These are phyloP conservation scores for Caenorhabditis angaria DNA, from an alignment of 2,888 invertebrate genomes.

Conservation along the genomic window DNA sequence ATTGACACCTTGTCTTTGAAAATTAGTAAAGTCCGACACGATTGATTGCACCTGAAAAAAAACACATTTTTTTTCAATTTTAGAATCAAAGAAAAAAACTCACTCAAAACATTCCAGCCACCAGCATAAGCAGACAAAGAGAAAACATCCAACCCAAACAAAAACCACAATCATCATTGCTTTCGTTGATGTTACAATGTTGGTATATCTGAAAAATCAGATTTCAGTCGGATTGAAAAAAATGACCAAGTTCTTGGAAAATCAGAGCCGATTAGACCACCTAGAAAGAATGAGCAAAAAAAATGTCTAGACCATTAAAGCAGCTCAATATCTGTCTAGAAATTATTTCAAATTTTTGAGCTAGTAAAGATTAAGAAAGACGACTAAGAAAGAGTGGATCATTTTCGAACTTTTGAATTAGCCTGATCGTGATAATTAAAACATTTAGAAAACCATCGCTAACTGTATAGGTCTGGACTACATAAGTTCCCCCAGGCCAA, in stretches of 20 bases:
- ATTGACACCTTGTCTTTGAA: slow-evolving; percentile 45
- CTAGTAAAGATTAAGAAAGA: too few relatives aligned
- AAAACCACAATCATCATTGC: slow-evolving; percentile 55
- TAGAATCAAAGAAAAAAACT: slow-evolving; percentile 2
- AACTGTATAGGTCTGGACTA: too few relatives aligned
- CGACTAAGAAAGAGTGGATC: too few relatives aligned
- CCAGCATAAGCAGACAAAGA: slow-evolving; percentile 66
- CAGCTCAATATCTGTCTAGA: neutral
- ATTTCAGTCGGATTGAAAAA: too few relatives aligned
- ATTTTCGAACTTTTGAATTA: too few relatives aligned
- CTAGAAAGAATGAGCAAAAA: too few relatives aligned
- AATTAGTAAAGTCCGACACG: slow-evolving; percentile 42
- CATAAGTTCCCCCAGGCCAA: too few relatives aligned
- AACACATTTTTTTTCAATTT: neutral
- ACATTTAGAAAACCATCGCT: too few relatives aligned
- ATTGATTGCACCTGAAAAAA: slow-evolving; percentile 47
- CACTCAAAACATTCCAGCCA: slow-evolving; percentile 47
- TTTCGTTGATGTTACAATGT: slow-evolving; percentile 60
- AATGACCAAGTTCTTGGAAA: neutral
- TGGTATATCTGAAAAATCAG: slow-evolving; percentile 59
- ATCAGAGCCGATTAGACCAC: too few relatives aligned
- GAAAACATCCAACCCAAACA: slow-evolving; percentile 59
- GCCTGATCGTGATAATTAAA: too few relatives aligned
- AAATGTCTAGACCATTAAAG: too few relatives aligned
- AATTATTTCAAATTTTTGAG: neutral